Percentiles rank a stretch among this genome's conserved stretches.
phyloP scores from a whole-genome alignment of 2,888 invertebrate genomes.

The Acronicta leporina region DNA sequence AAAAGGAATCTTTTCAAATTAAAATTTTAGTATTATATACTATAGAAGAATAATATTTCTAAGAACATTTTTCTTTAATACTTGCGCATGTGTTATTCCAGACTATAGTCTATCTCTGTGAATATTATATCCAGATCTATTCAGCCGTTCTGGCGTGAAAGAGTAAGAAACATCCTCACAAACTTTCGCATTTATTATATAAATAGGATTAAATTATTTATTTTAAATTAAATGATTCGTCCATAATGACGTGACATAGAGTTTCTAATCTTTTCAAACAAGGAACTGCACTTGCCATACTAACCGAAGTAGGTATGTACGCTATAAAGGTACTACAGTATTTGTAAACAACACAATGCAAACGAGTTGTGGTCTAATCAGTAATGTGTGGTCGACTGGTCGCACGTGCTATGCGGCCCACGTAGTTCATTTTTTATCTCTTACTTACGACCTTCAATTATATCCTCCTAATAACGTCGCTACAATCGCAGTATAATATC shows the following conservation, averaged over 20 bases:
- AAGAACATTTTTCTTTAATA: no score
- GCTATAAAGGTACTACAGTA: constrained; percentile 8
- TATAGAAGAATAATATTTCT: no score
- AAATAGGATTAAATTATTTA: no score
- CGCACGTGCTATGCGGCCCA: constrained; percentile 46
- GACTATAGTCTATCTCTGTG: no score
- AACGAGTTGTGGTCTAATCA: constrained; percentile 40
- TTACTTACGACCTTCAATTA: constrained; percentile 43
- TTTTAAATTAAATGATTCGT: no score
- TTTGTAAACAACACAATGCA: constrained; percentile 27
- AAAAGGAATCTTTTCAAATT: no score
- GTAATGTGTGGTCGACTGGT: constrained; percentile 15
- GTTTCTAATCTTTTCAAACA: constrained; percentile 1
- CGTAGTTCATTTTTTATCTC: constrained; percentile 50
- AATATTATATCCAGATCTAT: no score
- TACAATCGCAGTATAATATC: constrained; percentile 3
- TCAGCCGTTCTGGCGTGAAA: no score
- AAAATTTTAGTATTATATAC: no score
- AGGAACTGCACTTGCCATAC: constrained; percentile 15
- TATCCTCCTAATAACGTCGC: constrained; percentile 29
- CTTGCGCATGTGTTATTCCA: no score
- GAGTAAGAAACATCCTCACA: no score
- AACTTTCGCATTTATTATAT: no score
- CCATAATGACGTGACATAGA: neutral
- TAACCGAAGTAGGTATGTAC: constrained; percentile 13